A percentile compares a stretch with the other conserved stretches of the same genome.
Evolutionary conservation across 2,797 vertebrate species (phyloP).

Genomic region (Spheniscus humboldti): DNA sequence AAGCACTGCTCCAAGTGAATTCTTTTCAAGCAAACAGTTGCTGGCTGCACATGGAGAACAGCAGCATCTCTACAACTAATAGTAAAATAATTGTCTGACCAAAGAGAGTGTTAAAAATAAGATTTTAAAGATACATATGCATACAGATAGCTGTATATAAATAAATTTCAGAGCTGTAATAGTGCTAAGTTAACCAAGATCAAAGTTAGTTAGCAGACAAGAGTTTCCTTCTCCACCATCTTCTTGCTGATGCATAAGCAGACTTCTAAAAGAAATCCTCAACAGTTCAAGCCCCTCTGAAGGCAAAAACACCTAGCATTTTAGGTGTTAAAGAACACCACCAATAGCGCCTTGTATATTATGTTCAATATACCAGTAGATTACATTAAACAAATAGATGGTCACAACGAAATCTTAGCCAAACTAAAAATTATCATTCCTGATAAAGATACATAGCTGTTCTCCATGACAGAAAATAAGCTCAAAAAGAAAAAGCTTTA

Average conservation of each 20-base stretch:
- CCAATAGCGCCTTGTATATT: neutral
- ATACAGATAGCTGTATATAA: neutral
- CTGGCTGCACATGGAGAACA: neutral
- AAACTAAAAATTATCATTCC: neutral
- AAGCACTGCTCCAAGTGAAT: neutral
- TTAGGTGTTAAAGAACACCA: neutral
- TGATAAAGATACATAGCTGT: neutral
- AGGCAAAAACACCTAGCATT: neutral
- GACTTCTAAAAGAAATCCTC: neutral
- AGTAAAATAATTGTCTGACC: neutral
- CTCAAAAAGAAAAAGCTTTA: neutral
- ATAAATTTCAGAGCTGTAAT: neutral
- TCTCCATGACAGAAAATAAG: neutral
- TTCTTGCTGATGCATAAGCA: neutral
- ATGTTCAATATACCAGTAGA: neutral
- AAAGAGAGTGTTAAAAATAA: neutral
- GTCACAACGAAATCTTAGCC: neutral
- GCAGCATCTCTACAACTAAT: neutral
- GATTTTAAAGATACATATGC: neutral
- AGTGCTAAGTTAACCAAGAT: neutral
- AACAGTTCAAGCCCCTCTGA: neutral
- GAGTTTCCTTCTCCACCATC: neutral
- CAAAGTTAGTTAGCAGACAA: neutral
- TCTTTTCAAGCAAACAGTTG: neutral
- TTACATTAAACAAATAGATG: neutral